These are phyloP conservation scores for Dromaius novaehollandiae DNA, from an alignment of 2,113 vertebrate species.

Conservation along the genomic window DNA sequence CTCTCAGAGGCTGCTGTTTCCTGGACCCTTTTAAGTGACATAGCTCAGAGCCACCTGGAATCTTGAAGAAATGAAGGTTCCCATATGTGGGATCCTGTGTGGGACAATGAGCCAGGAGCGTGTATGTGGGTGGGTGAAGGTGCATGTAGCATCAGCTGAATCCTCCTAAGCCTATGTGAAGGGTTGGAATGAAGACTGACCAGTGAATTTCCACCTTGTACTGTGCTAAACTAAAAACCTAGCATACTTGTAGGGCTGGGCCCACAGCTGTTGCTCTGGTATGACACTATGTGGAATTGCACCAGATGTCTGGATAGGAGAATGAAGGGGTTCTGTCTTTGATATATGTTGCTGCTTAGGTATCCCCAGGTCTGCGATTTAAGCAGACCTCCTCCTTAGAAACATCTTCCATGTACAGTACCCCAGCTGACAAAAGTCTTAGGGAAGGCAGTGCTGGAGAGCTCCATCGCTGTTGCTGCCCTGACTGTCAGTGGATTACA, in stretches of 20 bases:
- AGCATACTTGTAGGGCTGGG: background rate
- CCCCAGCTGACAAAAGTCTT: background rate
- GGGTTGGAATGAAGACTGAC: background rate
- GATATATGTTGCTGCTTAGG: background rate
- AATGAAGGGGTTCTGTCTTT: background rate
- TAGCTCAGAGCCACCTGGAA: too few species aligned
- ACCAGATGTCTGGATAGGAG: background rate
- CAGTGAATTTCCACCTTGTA: background rate
- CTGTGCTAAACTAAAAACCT: background rate
- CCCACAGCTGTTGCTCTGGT: background rate
- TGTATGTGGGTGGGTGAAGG: too few species aligned
- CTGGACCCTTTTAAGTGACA: too few species aligned
- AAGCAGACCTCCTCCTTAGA: background rate
- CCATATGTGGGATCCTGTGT: too few species aligned
- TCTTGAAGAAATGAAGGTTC: too few species aligned
- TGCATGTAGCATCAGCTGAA: too few species aligned
- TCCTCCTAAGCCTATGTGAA: too few species aligned
- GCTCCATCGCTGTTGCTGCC: background rate
- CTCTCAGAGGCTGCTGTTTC: too few species aligned
- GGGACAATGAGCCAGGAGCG: too few species aligned
- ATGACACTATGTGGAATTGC: background rate
- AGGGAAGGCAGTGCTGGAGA: background rate
- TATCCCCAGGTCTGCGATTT: background rate
- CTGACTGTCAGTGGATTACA: background rate
- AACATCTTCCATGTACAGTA: background rate